Conservation (phyloP, 2,888 invertebrate genomes). For the Catotricha subobsoleta region DNA sequence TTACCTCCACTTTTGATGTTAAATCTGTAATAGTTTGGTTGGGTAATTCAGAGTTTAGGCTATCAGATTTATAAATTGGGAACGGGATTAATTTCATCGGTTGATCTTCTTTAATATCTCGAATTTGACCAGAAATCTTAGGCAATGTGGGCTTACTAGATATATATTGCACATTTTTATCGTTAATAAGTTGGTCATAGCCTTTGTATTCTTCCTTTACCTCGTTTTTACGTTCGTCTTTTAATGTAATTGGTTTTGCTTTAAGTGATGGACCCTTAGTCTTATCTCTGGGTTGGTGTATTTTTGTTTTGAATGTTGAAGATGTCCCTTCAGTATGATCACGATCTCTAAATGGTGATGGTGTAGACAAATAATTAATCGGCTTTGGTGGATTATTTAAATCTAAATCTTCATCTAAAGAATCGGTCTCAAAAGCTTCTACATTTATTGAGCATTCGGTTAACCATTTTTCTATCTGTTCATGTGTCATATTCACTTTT, state of each 20-base stretch:
- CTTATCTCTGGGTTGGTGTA: constrained; percentile 3
- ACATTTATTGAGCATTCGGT: constrained; percentile 36
- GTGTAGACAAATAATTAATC: constrained; percentile 21
- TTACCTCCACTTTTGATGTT: not conserved
- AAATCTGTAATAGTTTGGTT: not conserved
- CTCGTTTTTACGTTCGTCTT: too few relatives aligned
- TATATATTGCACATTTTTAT: not conserved
- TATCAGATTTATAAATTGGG: not conserved
- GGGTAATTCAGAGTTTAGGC: not conserved
- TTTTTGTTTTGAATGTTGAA: not conserved
- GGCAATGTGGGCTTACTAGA: not conserved
- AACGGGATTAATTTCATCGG: not conserved
- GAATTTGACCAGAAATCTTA: not conserved
- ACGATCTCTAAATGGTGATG: constrained; percentile 17
- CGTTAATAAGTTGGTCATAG: too few relatives aligned
- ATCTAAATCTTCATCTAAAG: constrained; percentile 25
- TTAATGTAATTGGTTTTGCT: not conserved
- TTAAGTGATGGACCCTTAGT: not conserved
- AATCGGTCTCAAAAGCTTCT: constrained; percentile 25
- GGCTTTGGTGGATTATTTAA: constrained; percentile 21
- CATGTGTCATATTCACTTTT: constrained; percentile 49
- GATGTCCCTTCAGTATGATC: not conserved
- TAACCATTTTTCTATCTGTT: constrained; percentile 49
- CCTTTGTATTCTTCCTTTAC: too few relatives aligned
- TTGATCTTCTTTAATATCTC: not conserved